Evolutionary conservation across 2,113 vertebrate genomes (phyloP), one percentile per base, ranked within the genome.

Genomic region (Panthera leo): DNA sequence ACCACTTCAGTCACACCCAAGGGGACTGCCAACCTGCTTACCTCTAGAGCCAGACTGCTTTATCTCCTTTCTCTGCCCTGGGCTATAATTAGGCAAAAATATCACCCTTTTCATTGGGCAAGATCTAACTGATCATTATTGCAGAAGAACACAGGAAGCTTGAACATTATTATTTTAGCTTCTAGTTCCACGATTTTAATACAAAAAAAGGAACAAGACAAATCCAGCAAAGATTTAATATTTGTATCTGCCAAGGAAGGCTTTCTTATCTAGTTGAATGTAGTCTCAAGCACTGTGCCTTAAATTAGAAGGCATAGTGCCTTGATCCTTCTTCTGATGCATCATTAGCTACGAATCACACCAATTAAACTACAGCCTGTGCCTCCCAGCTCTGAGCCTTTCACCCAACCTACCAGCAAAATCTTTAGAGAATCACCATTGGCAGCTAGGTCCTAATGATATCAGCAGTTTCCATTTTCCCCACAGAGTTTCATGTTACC

Each of bases 131-230:
- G 73, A 95, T 86, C 63, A 88, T 94, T 95, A 91, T 14, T 93
- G 39, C 45, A 94, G 67, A 73, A 92, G 39, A 95, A 78, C 23
- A 58, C 86, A 91, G 31, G 34, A 97, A 53, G 83, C 61, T 73
- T 92, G 48, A 95, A 89, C 78, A 89, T 89, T 67, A 94, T 84
- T 95, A 93, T 96, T 95, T 94, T n/a, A 94, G 85, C 53, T 68
- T 55, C 67, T 76, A 55, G 15, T 34, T 82, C 82, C 45, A 42
- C 68, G 85, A 85, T 96, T 94, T 96, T 91, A 85, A 73, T 90
- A 85, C 65, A 73, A 88, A 98, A 89, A 65, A 55, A 73, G 36
- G 53, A 92, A 83, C 31, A 78, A 8, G 45, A 48, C 71, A 93
- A 75, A 80, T 31, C 53, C 19, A 78, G 53, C 61, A 71, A 67